Evolutionary conservation across 2,113 vertebrate genomes (phyloP), one percentile per base, ranked within the genome.

Genomic region (Microcebus ravelobensis): DNA sequence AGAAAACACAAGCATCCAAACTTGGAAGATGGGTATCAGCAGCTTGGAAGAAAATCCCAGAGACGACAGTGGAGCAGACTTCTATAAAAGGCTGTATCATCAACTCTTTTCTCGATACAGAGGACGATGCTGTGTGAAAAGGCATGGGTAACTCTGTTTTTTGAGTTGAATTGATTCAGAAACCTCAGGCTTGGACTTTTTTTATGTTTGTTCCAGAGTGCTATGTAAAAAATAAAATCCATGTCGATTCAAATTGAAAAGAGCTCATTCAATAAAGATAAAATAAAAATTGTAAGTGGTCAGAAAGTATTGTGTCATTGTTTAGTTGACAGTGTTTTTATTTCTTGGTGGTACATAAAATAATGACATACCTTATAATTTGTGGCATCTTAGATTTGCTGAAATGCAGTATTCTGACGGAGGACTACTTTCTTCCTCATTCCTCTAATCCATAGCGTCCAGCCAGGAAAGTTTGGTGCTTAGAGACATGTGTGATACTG

Each of bases 261-360:
- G n/a, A 29, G 14, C 67, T 87, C 68, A 48, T 82, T 93, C 31
- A 77, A 71, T 71, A 87, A 87, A 91, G 82, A 82, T 45, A 63
- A 89, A 90, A 79, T 36, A 70, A 87, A 83, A 84, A 63, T 67
- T 93, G 25, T 52, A 71, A 92, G 48, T 73, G 36, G 57, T 93
- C 65, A 67, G 77, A 61, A 94, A 82, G 39, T 85, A 71, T 42
- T 50, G 6, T 52, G 57, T 48, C 42, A 71, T 91, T 77, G 31
- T 84, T n/a, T 59, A 52, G 36, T 68, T 55, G 45, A 45, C 20
- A 52, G 31, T 61, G 21, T 84, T 80, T 90, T 92, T 94, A 31
- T 87, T 79, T 92, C 59, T 90, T 81, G 50, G 29, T 63, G 31
- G 9, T 50, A 61, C 18, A 48, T 87, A 70, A 76, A 80, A 79